These are phyloP conservation scores for Sylvicapra grimmia DNA, from an alignment of 2,113 vertebrate genomes.

Conservation along the genomic window DNA sequence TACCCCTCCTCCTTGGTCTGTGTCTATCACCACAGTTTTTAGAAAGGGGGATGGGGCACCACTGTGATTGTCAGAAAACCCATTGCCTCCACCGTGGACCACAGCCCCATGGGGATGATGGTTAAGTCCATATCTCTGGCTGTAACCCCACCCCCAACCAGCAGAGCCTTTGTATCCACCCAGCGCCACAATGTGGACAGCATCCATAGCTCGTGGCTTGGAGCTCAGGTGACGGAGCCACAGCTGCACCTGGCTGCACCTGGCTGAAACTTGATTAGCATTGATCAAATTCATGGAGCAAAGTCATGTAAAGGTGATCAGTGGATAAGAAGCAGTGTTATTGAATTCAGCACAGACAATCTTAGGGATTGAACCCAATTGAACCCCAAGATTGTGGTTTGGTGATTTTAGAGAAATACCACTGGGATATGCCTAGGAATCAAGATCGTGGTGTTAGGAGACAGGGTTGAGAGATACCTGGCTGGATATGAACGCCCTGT, in stretches of 20 bases:
- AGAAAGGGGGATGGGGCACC: not conserved
- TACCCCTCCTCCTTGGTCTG: not conserved
- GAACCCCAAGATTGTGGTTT: not conserved
- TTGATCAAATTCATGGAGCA: not conserved
- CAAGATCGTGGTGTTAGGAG: not conserved
- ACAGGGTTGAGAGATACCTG: not conserved
- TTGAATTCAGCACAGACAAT: not conserved
- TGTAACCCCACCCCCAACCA: not conserved
- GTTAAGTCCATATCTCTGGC: not conserved
- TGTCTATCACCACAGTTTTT: not conserved
- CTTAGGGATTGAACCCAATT: not conserved
- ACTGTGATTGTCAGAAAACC: not conserved
- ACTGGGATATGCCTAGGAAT: not conserved
- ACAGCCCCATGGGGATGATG: not conserved
- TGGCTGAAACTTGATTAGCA: constrained; percentile 24
- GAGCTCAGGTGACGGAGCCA: not conserved
- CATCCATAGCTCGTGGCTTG: not conserved
- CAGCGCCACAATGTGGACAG: not conserved
- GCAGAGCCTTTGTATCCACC: not conserved
- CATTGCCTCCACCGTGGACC: not conserved
- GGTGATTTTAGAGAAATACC: not conserved
- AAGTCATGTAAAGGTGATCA: not conserved
- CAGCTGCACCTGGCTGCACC: not conserved
- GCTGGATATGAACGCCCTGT: not conserved
- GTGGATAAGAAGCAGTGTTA: not conserved